A percentile compares a stretch with the other conserved stretches of the same genome.
phyloP scores from a whole-genome alignment of 2,797 vertebrate species.

The Acropternis orthonyx region DNA sequence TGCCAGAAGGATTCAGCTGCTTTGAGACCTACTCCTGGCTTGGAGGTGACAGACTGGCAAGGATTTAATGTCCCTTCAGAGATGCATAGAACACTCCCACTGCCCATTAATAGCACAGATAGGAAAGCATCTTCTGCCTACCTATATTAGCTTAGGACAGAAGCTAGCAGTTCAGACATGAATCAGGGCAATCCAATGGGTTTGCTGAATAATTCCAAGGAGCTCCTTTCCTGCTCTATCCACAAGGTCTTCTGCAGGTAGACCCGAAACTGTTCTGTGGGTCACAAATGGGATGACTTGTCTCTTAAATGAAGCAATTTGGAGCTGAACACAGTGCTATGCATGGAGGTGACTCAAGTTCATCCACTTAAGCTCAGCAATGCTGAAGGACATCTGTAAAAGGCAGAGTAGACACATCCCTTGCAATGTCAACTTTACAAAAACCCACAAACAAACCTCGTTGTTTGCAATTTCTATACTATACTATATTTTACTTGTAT shows the following conservation, averaged over 20 bases:
- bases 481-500: neutral
- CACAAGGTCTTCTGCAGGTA: neutral
- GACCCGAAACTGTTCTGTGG: neutral
- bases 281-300: neutral
- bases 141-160: neutral
- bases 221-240: neutral
- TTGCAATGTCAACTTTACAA: neutral
- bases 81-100: neutral
- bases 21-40: neutral
- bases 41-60: neutral
- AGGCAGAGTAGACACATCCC: accelerated
- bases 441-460: neutral
- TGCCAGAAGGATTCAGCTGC: neutral
- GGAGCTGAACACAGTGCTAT: neutral
- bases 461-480: neutral
- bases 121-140: neutral
- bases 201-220: neutral
- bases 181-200: neutral
- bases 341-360: neutral
- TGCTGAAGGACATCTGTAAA: neutral
- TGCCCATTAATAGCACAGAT: neutral
- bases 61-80: neutral
- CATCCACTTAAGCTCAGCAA: neutral
- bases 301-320: neutral
- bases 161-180: neutral